Evolutionary conservation across 1,140 invertebrate genomes (phyloP).

Genomic region (Drosophila aff.): DNA sequence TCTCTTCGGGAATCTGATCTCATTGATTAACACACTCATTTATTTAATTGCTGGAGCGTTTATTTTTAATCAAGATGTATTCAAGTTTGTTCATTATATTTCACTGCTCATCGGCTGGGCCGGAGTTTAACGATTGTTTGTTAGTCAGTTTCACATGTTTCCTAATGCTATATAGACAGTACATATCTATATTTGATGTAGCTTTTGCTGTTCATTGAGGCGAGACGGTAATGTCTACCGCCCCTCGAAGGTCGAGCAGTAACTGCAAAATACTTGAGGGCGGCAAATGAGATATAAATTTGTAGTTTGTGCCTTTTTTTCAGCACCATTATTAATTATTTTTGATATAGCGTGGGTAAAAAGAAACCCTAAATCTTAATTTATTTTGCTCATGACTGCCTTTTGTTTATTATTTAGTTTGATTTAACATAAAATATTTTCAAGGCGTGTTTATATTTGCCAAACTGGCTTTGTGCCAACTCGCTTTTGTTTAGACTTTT

Average conservation of each 20-base stretch:
- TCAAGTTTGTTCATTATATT: slow-evolving; percentile 37
- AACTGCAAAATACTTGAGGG: slow-evolving; percentile 64
- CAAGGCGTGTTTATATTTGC: slow-evolving; percentile 49
- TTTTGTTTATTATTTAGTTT: slow-evolving; percentile 54
- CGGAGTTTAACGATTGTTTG: slow-evolving; percentile 42
- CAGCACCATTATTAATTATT: slow-evolving; percentile 52
- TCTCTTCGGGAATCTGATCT: slow-evolving; percentile 33
- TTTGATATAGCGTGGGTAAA: slow-evolving; percentile 25
- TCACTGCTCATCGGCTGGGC: slow-evolving; percentile 55
- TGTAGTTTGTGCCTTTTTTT: slow-evolving; percentile 31
- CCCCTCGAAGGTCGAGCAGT: slow-evolving; percentile 65
- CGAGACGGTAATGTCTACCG: slow-evolving; percentile 68
- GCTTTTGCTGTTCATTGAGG: slow-evolving; percentile 71
- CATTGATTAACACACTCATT: slow-evolving; percentile 38
- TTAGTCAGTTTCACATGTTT: slow-evolving; percentile 44
- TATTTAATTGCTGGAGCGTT: slow-evolving; percentile 42
- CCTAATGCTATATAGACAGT: slow-evolving; percentile 20
- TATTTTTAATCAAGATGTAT: slow-evolving; percentile 47
- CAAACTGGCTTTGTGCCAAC: slow-evolving; percentile 31
- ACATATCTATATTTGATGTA: slow-evolving; percentile 29
- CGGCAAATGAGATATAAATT: slow-evolving; percentile 53
- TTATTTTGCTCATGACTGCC: slow-evolving; percentile 42
- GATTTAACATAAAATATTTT: slow-evolving; percentile 46
- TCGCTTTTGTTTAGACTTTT: slow-evolving; percentile 34
- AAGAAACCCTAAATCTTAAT: slow-evolving; percentile 32